Evolutionary conservation across 2,888 invertebrate species (phyloP), one percentile per base, ranked within the genome.

Genomic region (Melanotus villosus): DNA sequence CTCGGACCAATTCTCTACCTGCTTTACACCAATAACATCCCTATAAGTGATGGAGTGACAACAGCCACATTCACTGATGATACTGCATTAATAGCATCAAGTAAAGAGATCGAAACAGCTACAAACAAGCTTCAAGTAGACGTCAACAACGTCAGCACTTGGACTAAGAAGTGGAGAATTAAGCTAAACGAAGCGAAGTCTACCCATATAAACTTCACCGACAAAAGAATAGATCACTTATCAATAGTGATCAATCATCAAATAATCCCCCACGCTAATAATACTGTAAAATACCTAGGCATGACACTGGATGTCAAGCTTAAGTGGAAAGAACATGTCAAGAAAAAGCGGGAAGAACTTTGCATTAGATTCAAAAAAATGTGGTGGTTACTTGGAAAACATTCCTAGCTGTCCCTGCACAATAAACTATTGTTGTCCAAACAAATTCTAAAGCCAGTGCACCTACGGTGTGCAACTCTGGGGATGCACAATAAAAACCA

Each of bases 211-310:
- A 54, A 54, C 34, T 54, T 32, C 54, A 34, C 54, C 32, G 32
- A 54, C 14, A 32, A 23, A 54, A 32, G n/a, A 54, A n/a, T 54
- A 7, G 12, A 34, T 12, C 14, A 54, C 34, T 6, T 14, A 65
- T 19, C 58, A 9, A 12, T 38, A 52, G 52, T 71, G 23, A 60
- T 76, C 12, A 65, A 75, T 47, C 34, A 43, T 2, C 26, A 47
- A 41, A 14, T 14, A 7, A 45, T 76, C 0, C 72, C 75, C 16
- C 34, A 30, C 9, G 14, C n/a, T 5, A 58, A 71, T n/a, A 34
- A n/a, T n/a, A n/a, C 45, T 10, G 73, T 65, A 1, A 73, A 75
- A 71, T 76, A 77, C 54, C 73, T 78, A 0, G 76, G 72, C 10
- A 66, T 78, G n/a, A 70, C 70, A 26, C 63, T 76, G 7, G 75